Conservation (phyloP, 2,888 invertebrate genomes). For the Lasioglossum calceatum region DNA sequence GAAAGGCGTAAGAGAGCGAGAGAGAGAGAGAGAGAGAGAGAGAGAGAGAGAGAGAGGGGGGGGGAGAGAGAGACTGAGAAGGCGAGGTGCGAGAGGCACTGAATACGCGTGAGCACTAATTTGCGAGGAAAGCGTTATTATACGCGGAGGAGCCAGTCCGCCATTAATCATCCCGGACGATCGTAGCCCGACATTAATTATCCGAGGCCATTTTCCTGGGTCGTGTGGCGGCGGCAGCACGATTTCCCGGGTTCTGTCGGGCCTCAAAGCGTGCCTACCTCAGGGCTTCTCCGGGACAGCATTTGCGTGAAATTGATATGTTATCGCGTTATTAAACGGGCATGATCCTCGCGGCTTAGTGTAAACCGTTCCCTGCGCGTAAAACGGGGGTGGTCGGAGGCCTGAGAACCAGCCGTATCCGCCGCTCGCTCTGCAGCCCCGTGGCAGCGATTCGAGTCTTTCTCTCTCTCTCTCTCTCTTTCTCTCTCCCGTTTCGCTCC, state of each 20-base stretch:
- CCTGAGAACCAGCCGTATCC: slow-evolving; percentile 58
- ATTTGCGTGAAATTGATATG: slow-evolving; percentile 81
- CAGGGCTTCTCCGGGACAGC: slow-evolving; percentile 73
- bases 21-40: slow-evolving; percentile 18
- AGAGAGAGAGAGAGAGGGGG: slow-evolving; percentile 17
- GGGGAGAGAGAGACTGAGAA: slow-evolving; percentile 19
- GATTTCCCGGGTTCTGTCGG: slow-evolving; percentile 70
- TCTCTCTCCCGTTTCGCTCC: not conserved
- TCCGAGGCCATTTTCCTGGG: slow-evolving; percentile 80
- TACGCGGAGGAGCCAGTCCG: slow-evolving; percentile 72
- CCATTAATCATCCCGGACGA: slow-evolving; percentile 80
- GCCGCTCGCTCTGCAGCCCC: slow-evolving; percentile 41
- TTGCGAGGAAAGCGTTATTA: slow-evolving; percentile 79
- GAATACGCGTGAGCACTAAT: slow-evolving; percentile 78
- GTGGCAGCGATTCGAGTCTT: slow-evolving; percentile 15
- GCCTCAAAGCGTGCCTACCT: slow-evolving; percentile 73
- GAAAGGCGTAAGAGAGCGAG: slow-evolving; percentile 47
- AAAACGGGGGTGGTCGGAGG: slow-evolving; percentile 57
- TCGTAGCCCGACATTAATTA: slow-evolving; percentile 82
- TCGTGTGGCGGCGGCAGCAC: slow-evolving; percentile 68
- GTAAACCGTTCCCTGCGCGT: slow-evolving; percentile 70
- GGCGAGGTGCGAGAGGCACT: slow-evolving; percentile 48
- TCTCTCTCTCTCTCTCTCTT: not conserved
- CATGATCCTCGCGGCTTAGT: slow-evolving; percentile 75
- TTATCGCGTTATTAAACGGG: slow-evolving; percentile 79